A percentile compares a stretch with the other conserved stretches of the same genome.
These are phyloP conservation scores for Centrocercus urophasianus DNA, from an alignment of 2,113 vertebrate genomes.

Conservation along the genomic window DNA sequence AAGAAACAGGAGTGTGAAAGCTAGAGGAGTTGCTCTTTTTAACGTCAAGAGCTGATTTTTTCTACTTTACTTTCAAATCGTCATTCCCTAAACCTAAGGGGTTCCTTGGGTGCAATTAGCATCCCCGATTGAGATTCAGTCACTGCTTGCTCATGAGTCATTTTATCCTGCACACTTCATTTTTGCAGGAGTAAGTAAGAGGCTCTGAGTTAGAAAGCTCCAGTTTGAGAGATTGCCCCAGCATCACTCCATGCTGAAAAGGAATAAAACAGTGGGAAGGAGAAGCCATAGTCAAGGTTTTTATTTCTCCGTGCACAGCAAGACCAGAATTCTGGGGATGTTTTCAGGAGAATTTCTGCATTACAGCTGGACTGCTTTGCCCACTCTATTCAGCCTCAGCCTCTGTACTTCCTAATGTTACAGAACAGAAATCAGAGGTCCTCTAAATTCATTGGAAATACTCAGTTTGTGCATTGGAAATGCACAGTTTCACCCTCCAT, in stretches of 20 bases:
- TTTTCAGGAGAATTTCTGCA: not conserved
- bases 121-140: not conserved
- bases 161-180: not conserved
- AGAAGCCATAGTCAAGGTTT: not conserved
- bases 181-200: not conserved
- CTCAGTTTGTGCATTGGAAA: too few species aligned
- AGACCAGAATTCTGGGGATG: not conserved
- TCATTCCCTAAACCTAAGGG: not conserved
- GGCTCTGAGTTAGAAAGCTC: not conserved
- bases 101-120: not conserved
- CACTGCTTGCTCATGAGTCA: not conserved
- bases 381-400: not conserved
- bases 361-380: not conserved
- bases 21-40: not conserved
- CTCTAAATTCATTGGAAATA: too few species aligned
- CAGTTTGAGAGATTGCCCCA: not conserved
- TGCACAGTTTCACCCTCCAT: rapidly evolving
- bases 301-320: not conserved
- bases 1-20: not conserved
- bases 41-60: not conserved
- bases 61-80: not conserved
- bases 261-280: not conserved
- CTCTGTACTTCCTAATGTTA: not conserved
- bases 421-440: not conserved
- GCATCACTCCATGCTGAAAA: not conserved